Base-by-base conservation (phyloP, 2,888 invertebrate genomes). In the Troides oblongomaculatus region DNA sequence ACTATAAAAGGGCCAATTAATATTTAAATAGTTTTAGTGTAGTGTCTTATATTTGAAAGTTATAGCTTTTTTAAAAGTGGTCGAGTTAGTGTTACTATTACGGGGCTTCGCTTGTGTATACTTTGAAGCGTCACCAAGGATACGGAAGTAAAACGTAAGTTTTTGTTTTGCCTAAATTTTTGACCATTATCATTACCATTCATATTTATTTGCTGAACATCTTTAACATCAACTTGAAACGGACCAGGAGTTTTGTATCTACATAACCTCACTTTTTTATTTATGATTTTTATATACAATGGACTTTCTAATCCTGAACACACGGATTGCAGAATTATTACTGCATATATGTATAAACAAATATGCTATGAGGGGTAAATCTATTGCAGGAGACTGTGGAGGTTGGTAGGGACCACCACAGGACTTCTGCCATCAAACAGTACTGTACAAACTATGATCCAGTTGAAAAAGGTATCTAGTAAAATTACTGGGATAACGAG, bases 51-150 rank as follows among this genome's bases (percentile, higher is more conserved):
- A 72, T 80, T 81, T 76, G 78, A 81, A 77, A 74, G 80, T 79
- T 75, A 77, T 89, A 90, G 90, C 89, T 90, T 90, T 90, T 89
- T 87, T 86, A 86, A 84, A 76, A 83, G 76, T 76, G 76, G 61
- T 50, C 60, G 30, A n/a, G 21, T 50, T 61, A 61, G 30, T 39
- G n/a, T n/a, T 50, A 36, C 60, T 66, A 43, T 30, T 53, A 30
- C 14, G 30, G 18, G 8, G 68, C 64, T 69, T 69, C 30, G 69
- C 69, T 69, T 69, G 68, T 69, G 64, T 23, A 63, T 68, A 56
- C 21, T 50, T 30, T 58, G 43, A 53, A 59, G 59, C n/a, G 23
- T 58, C 23, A 12, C 14, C 6, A 30, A 10, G n/a, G 57, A n/a
- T 23, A 10, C 14, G 23, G 57, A 23, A 23, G 3, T 18, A n/a